Percentiles rank a stretch among this genome's conserved stretches.
phyloP scores from a whole-genome alignment of 92 coral and sea anemone genomes.

The Phenganax stokvisi region DNA sequence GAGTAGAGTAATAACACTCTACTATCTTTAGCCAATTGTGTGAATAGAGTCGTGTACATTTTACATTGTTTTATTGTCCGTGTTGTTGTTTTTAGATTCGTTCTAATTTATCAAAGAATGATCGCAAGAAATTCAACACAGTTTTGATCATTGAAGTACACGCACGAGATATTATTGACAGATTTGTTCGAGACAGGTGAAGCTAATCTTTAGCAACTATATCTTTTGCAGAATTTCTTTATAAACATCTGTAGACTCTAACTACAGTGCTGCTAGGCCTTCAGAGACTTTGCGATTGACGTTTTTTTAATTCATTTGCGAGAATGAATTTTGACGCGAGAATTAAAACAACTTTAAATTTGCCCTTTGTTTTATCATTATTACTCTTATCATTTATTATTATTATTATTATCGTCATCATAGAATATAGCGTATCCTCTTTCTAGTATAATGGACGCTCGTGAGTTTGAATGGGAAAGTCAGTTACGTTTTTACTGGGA shows the following conservation, averaged over 20 bases:
- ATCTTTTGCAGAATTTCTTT: neutral
- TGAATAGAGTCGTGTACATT: neutral
- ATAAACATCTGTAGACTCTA: neutral
- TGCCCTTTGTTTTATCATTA: too few relatives aligned
- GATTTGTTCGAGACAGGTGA: slow-evolving; percentile 95
- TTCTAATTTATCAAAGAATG: slow-evolving; percentile 79
- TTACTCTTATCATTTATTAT: too few relatives aligned
- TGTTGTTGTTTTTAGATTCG: slow-evolving; percentile 58
- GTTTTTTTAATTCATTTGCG: too few relatives aligned
- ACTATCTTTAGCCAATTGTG: neutral
- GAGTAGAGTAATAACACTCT: neutral
- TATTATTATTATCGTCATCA: too few relatives aligned
- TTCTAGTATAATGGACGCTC: slow-evolving; percentile 87
- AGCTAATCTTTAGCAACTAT: neutral
- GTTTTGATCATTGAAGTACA: slow-evolving; percentile 93
- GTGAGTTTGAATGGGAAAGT: slow-evolving; percentile 99
- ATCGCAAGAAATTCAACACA: slow-evolving; percentile 93
- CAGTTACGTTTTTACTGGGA: slow-evolving; percentile 98
- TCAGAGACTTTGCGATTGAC: too few relatives aligned
- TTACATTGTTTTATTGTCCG: neutral
- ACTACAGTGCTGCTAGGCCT: too few relatives aligned
- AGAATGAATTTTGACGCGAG: too few relatives aligned
- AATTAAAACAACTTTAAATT: too few relatives aligned
- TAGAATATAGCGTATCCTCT: neutral
- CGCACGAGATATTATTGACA: slow-evolving; percentile 89